phyloP scores from a whole-genome alignment of 2,888 invertebrate genomes.

The Enchytraeus crypticus region DNA sequence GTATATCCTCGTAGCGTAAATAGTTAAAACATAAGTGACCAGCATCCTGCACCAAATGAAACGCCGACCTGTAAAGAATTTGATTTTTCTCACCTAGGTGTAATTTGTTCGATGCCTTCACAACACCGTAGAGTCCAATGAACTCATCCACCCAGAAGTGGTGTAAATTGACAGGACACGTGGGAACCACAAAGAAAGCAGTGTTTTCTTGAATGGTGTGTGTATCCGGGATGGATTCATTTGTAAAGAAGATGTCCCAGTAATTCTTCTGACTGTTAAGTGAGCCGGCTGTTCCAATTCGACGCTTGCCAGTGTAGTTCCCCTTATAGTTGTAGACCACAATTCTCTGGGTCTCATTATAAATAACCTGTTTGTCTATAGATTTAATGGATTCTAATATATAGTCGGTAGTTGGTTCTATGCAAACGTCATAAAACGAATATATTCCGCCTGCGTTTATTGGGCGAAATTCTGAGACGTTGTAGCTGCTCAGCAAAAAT shows the following conservation, averaged over 20 bases:
- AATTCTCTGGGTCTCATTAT: slow-evolving; percentile 9
- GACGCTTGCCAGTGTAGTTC: neutral
- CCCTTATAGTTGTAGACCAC: slow-evolving; percentile 9
- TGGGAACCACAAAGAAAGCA: slow-evolving; percentile 6
- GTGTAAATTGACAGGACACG: slow-evolving; percentile 14
- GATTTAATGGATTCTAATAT: no score
- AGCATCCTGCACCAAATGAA: neutral
- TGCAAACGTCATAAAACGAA: no score
- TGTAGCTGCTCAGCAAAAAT: no score
- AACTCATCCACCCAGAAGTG: slow-evolving; percentile 16
- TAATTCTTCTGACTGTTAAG: neutral
- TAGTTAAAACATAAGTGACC: neutral
- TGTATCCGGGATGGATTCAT: neutral
- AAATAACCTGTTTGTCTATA: no score
- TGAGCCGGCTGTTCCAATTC: slow-evolving; percentile 3
- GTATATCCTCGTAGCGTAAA: slow-evolving; percentile 1
- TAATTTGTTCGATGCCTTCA: neutral
- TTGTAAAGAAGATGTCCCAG: slow-evolving; percentile 3
- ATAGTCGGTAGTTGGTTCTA: no score
- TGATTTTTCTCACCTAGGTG: neutral
- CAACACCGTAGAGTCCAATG: slow-evolving; percentile 1
- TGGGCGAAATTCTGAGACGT: no score
- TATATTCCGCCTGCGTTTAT: no score
- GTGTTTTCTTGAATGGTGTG: neutral
- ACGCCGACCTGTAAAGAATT: slow-evolving; percentile 5